Evolutionary conservation across 1,140 invertebrate genomes (phyloP).

Genomic region (Cydia amplana): DNA sequence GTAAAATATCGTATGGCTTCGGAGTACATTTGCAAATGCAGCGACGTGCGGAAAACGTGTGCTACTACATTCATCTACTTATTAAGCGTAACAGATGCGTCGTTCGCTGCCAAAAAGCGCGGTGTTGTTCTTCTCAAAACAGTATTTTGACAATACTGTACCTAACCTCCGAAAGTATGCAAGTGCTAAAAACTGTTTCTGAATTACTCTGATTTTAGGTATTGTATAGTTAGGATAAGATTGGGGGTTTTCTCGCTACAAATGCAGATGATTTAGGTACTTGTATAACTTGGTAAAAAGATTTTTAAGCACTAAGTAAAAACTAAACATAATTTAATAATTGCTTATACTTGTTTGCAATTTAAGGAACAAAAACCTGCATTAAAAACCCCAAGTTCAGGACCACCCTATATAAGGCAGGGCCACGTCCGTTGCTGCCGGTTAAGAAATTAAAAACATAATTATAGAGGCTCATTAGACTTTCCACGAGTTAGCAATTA

Average conservation of each 20-base stretch:
- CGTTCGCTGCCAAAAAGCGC: constrained; percentile 20
- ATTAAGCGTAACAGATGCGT: constrained; percentile 23
- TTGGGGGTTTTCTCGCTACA: neutral
- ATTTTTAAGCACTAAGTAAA: too few species aligned
- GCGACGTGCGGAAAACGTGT: constrained; percentile 36
- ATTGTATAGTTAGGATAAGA: neutral
- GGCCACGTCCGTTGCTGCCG: neutral
- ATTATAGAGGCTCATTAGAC: constrained; percentile 12
- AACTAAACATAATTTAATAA: too few species aligned
- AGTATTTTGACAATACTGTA: neutral
- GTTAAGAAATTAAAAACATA: neutral
- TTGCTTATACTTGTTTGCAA: too few species aligned
- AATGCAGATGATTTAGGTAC: too few species aligned
- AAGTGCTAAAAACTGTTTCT: neutral
- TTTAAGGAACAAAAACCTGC: neutral
- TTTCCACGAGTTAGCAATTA: constrained; percentile 6
- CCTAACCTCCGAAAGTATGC: neutral
- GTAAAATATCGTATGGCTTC: constrained; percentile 56
- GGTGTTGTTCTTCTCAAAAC: neutral
- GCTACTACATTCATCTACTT: constrained; percentile 30
- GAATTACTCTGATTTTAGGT: too few species aligned
- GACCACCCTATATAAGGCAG: neutral
- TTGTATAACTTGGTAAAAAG: too few species aligned
- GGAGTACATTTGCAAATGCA: constrained; percentile 60
- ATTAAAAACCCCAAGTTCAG: neutral